A percentile compares a stretch with the other conserved stretches of the same genome.
phyloP scores from a whole-genome alignment of 2,888 invertebrate species.

The Zeuzera pyrina region DNA sequence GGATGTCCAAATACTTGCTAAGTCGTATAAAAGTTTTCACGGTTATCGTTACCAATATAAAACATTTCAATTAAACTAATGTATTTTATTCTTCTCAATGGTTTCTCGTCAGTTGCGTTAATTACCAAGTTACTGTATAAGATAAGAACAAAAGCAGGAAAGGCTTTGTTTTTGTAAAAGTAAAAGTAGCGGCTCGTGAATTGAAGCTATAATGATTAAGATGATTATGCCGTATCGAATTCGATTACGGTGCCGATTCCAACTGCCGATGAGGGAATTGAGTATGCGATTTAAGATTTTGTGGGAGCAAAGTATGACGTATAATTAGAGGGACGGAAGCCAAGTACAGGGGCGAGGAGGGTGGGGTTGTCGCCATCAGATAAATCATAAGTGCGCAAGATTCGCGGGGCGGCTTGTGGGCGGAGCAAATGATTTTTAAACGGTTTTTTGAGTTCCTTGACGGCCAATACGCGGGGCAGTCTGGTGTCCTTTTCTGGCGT shows the following conservation, averaged over 20 bases:
- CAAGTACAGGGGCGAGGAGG: conserved; percentile 60
- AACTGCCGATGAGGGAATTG: conserved; percentile 42
- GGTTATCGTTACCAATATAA: too few species aligned
- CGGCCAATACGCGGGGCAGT: conserved; percentile 61
- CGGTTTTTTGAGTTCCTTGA: conserved; percentile 64
- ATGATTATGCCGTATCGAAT: conserved; percentile 42
- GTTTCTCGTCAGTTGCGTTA: too few species aligned
- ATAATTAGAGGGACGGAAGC: conserved; percentile 66
- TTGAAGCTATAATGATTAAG: conserved; percentile 34
- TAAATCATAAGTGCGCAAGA: conserved; percentile 70
- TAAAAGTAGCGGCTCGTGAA: conserved; percentile 25
- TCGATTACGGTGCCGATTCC: conserved; percentile 33
- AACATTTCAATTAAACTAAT: too few species aligned
- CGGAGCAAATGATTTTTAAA: conserved; percentile 70
- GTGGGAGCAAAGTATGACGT: conserved; percentile 41
- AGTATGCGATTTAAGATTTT: conserved; percentile 54
- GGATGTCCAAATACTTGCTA: too few species aligned
- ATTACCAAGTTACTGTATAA: too few species aligned
- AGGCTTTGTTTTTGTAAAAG: conserved; percentile 12
- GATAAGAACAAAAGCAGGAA: not conserved
- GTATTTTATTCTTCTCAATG: too few species aligned
- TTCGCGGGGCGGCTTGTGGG: conserved; percentile 61
- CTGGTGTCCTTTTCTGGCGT: conserved; percentile 62
- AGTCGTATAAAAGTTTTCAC: too few species aligned
- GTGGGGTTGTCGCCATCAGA: conserved; percentile 64